phyloP scores from a whole-genome alignment of 1,140 invertebrate species.

The Leguminivora glycinivorella region DNA sequence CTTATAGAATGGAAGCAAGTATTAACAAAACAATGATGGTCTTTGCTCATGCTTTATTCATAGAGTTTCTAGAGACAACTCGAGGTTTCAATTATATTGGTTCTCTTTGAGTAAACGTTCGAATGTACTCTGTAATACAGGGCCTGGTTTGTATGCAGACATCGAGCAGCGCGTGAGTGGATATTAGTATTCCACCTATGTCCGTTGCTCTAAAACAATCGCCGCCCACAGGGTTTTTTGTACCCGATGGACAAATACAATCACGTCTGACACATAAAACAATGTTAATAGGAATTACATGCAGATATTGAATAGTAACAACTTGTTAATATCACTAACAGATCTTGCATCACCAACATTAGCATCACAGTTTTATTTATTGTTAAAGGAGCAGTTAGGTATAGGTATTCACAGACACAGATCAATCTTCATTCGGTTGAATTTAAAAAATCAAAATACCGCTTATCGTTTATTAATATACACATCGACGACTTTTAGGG shows the following conservation, averaged over 20 bases:
- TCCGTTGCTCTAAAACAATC: slow-evolving; percentile 54
- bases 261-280: slow-evolving; percentile 45
- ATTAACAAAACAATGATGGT: not conserved
- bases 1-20: not conserved
- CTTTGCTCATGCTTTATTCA: not conserved
- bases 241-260: slow-evolving; percentile 48
- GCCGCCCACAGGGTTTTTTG: slow-evolving; percentile 46
- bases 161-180: slow-evolving; percentile 26
- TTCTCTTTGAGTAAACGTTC: not conserved
- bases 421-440: not conserved
- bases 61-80: not conserved
- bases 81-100: not conserved
- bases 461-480: too few relatives aligned
- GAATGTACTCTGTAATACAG: not conserved
- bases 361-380: not conserved
- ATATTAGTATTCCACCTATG: slow-evolving; percentile 48
- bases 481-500: too few relatives aligned
- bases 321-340: slow-evolving; percentile 32
- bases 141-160: slow-evolving; percentile 23
- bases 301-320: slow-evolving; percentile 32
- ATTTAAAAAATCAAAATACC: too few relatives aligned
- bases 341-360: slow-evolving; percentile 20
- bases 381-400: not conserved
- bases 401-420: not conserved
- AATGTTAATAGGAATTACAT: slow-evolving; percentile 44